These are phyloP conservation scores for Salminus brasiliensis DNA, from an alignment of 2,113 vertebrate species.

Conservation along the genomic window DNA sequence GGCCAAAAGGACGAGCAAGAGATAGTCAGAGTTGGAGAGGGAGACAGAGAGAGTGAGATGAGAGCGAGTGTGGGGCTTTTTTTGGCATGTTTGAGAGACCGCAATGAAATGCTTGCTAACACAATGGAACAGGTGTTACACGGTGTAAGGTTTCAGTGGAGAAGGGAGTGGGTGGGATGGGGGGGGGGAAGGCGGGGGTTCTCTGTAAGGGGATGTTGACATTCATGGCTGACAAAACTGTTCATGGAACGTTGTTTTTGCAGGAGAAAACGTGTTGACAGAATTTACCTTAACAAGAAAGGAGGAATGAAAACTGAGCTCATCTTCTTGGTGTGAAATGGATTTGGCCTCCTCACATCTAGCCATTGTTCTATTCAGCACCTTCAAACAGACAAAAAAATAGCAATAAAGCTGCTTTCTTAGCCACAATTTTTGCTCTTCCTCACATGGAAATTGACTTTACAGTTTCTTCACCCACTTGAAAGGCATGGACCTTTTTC, in stretches of 20 bases:
- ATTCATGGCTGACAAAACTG: constrained; percentile 75
- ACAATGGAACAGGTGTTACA: constrained; percentile 83
- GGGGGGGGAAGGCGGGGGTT: no score
- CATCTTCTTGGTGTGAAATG: constrained; percentile 9
- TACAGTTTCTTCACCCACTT: background rate
- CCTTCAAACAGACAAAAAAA: constrained; percentile 23
- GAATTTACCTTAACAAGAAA: constrained; percentile 59
- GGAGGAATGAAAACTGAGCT: constrained; percentile 19
- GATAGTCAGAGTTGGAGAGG: background rate
- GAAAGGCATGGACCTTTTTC: background rate
- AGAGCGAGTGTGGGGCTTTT: constrained; percentile 48
- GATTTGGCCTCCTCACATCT: background rate
- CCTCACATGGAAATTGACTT: background rate
- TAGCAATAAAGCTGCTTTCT: background rate
- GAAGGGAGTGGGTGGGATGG: background rate
- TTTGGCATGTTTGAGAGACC: constrained; percentile 63
- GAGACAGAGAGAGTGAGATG: constrained; percentile 14
- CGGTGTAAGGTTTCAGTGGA: constrained; percentile 73
- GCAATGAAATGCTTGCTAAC: constrained; percentile 70
- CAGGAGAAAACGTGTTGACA: constrained; percentile 64
- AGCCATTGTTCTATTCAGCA: background rate
- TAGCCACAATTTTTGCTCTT: background rate
- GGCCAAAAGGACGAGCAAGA: background rate
- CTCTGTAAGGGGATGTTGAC: constrained; percentile 75
- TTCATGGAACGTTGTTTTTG: constrained; percentile 70